Percentiles rank a stretch among this genome's conserved stretches.
Conservation (phyloP, 2,888 invertebrate species). For the Habrosyne pyritoides region DNA sequence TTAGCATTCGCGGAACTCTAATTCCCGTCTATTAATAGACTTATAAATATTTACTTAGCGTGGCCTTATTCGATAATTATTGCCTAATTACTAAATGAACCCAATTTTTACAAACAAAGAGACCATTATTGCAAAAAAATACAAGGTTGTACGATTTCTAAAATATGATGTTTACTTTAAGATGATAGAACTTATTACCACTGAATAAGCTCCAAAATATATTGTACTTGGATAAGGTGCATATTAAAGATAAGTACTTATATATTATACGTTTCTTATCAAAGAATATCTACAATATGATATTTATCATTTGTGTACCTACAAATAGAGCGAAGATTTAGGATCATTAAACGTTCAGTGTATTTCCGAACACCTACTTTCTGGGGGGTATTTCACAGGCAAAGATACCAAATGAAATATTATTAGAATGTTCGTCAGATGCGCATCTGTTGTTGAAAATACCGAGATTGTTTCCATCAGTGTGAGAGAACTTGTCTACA, state of each 20-base stretch:
- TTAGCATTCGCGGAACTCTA: slow-evolving; percentile 42
- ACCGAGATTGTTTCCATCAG: slow-evolving; percentile 4
- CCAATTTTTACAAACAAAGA: slow-evolving; percentile 42
- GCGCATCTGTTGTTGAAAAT: slow-evolving; percentile 4
- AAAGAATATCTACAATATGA: neutral
- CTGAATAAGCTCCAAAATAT: slow-evolving; percentile 5
- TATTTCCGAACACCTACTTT: slow-evolving; percentile 1
- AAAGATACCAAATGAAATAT: neutral
- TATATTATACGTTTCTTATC: neutral
- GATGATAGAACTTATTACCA: neutral
- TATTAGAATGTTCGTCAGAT: slow-evolving; percentile 1
- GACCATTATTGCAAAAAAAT: slow-evolving; percentile 41
- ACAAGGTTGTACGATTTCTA: slow-evolving; percentile 9
- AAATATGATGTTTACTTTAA: slow-evolving; percentile 1
- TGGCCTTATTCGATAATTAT: slow-evolving; percentile 34
- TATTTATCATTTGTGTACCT: neutral
- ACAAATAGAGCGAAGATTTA: neutral
- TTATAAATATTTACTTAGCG: slow-evolving; percentile 47
- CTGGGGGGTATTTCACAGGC: slow-evolving; percentile 1
- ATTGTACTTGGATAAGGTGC: neutral
- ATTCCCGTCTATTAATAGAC: slow-evolving; percentile 26
- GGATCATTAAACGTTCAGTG: neutral
- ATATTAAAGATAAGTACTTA: neutral
- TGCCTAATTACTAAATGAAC: slow-evolving; percentile 38
- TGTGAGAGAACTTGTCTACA: neutral